Evolutionary conservation across 2,888 invertebrate species (phyloP).

Genomic region (Luperina nickerlii): DNA sequence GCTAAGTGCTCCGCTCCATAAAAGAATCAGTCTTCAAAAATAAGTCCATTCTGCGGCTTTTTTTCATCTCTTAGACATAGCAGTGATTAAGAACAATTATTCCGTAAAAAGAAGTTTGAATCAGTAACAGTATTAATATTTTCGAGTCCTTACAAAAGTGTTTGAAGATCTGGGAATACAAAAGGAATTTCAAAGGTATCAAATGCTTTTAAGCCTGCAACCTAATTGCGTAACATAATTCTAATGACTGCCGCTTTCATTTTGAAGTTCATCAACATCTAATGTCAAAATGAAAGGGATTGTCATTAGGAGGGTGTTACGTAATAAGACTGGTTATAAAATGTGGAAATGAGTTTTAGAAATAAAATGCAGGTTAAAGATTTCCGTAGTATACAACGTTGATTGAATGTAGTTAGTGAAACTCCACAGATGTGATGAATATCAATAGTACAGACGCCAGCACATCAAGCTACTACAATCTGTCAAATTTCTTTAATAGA

Average conservation of each 20-base stretch:
- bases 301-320: background rate
- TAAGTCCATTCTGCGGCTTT: slow-evolving; percentile 47
- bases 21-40: slow-evolving; percentile 71
- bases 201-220: background rate
- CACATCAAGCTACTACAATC: no score
- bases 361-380: background rate
- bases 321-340: background rate
- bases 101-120: background rate
- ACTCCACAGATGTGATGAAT: background rate
- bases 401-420: background rate
- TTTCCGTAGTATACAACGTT: background rate
- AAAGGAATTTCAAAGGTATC: background rate
- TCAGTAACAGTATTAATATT: background rate
- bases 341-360: background rate
- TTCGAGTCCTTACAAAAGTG: background rate
- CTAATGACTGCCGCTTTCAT: background rate
- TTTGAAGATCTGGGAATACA: background rate
- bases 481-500: no score
- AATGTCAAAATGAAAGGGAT: background rate
- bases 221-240: background rate
- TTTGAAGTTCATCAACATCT: no score
- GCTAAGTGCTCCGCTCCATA: slow-evolving; percentile 19
- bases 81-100: slow-evolving; percentile 9
- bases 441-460: background rate
- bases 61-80: slow-evolving; percentile 15